These are phyloP conservation scores for Anthopleura xanthogrammica DNA, from an alignment of 92 coral and sea anemone species.

Conservation along the genomic window DNA sequence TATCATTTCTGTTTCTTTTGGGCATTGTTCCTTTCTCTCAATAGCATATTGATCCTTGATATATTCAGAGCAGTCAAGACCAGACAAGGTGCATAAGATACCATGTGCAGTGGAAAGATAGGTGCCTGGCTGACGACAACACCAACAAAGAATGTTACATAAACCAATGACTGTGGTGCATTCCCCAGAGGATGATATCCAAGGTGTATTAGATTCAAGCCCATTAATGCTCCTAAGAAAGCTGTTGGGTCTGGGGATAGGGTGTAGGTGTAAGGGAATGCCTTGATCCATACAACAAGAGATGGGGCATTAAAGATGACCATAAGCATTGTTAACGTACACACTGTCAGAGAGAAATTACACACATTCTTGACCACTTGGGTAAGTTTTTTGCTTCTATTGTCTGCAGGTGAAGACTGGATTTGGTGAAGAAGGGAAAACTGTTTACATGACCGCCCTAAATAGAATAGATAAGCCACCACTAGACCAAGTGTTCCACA, in stretches of 20 bases:
- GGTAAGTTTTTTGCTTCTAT: slow-evolving; percentile 32
- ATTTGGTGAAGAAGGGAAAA: slow-evolving; percentile 42
- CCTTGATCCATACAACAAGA: slow-evolving; percentile 69
- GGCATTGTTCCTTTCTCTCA: not conserved
- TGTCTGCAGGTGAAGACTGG: slow-evolving; percentile 29
- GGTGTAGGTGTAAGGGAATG: slow-evolving; percentile 39
- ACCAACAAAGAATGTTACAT: slow-evolving; percentile 68
- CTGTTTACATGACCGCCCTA: slow-evolving; percentile 62
- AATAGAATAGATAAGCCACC: slow-evolving; percentile 52
- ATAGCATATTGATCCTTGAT: slow-evolving; percentile 26
- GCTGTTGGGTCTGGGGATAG: slow-evolving; percentile 66
- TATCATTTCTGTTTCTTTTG: not conserved
- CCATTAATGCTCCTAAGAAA: slow-evolving; percentile 58
- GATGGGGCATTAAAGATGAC: slow-evolving; percentile 54
- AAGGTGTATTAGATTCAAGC: slow-evolving; percentile 54
- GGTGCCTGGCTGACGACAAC: slow-evolving; percentile 75
- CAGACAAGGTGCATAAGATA: slow-evolving; percentile 64
- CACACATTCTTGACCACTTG: slow-evolving; percentile 43
- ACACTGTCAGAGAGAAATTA: slow-evolving; percentile 60
- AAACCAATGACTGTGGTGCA: slow-evolving; percentile 70
- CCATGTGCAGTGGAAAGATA: slow-evolving; percentile 57
- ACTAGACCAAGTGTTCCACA: slow-evolving; percentile 69
- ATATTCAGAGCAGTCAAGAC: slow-evolving; percentile 65
- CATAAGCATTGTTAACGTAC: slow-evolving; percentile 48
- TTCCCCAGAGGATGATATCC: slow-evolving; percentile 56